phyloP scores from a whole-genome alignment of 2,888 invertebrate genomes.

The Doris montereyensis region DNA sequence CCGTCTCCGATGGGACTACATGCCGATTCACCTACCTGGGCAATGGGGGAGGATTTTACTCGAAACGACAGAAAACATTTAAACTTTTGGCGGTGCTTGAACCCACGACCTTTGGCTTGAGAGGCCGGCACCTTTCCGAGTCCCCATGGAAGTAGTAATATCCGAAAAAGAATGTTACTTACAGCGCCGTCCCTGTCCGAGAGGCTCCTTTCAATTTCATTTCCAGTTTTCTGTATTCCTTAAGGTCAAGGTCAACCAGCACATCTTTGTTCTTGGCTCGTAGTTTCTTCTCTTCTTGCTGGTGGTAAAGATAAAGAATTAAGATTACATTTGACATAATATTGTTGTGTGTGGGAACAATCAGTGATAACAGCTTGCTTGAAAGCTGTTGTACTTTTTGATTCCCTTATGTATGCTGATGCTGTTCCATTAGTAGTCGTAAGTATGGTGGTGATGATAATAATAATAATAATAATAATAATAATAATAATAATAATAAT shows the following conservation, averaged over 20 bases:
- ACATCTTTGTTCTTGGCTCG: conserved; percentile 55
- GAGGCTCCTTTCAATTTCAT: conserved; percentile 37
- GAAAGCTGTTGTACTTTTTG: neutral
- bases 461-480: too few relatives aligned
- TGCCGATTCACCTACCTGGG: too few relatives aligned
- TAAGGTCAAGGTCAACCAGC: conserved; percentile 59
- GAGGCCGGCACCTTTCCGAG: neutral
- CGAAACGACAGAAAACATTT: neutral
- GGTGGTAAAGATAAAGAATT: neutral
- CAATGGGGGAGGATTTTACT: conserved; percentile 40
- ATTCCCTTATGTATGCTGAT: too few relatives aligned
- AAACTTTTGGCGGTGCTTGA: too few relatives aligned
- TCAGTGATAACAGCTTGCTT: too few relatives aligned
- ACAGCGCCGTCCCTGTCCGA: conserved; percentile 23
- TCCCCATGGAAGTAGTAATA: neutral
- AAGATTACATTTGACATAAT: neutral
- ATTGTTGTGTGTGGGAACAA: neutral
- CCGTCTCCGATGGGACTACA: too few relatives aligned
- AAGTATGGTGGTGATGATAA: too few relatives aligned
- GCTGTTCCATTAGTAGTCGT: too few relatives aligned
- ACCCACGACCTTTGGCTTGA: too few relatives aligned
- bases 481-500: too few relatives aligned
- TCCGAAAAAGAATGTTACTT: neutral
- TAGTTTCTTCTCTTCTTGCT: conserved; percentile 51
- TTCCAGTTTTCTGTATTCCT: conserved; percentile 50